Conservation (phyloP, 2,797 vertebrate species). For the Podargus strigoides region DNA sequence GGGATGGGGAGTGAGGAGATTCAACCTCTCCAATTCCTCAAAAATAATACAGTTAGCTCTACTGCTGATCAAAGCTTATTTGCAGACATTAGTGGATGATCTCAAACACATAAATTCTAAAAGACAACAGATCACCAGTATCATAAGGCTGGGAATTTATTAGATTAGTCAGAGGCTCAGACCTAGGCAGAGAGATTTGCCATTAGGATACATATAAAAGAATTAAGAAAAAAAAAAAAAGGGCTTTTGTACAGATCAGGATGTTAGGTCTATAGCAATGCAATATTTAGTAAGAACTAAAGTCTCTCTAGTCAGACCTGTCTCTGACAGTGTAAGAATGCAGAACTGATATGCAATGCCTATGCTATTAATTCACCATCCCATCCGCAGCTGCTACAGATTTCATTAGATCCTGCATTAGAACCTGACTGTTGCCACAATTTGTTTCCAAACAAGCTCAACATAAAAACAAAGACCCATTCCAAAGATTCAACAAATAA, state of each 20-base stretch:
- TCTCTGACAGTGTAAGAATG: neutral
- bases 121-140: neutral
- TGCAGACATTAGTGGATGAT: neutral
- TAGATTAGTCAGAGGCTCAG: constrained; percentile 21
- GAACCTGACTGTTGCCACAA: neutral
- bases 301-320: neutral
- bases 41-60: neutral
- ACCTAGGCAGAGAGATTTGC: neutral
- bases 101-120: neutral
- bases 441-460: neutral
- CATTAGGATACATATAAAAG: neutral
- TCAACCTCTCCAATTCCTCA: neutral
- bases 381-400: neutral
- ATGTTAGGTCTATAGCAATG: neutral
- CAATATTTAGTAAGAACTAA: neutral
- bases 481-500: too few species aligned
- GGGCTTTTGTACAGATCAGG: neutral
- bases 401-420: neutral
- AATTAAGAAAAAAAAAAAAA: neutral
- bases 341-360: neutral
- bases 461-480: too few species aligned
- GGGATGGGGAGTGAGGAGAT: neutral
- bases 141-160: neutral
- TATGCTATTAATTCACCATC: neutral
- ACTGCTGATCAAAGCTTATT: neutral